Conservation (phyloP, 2,113 vertebrate genomes). For the Pygoscelis antarcticus region DNA sequence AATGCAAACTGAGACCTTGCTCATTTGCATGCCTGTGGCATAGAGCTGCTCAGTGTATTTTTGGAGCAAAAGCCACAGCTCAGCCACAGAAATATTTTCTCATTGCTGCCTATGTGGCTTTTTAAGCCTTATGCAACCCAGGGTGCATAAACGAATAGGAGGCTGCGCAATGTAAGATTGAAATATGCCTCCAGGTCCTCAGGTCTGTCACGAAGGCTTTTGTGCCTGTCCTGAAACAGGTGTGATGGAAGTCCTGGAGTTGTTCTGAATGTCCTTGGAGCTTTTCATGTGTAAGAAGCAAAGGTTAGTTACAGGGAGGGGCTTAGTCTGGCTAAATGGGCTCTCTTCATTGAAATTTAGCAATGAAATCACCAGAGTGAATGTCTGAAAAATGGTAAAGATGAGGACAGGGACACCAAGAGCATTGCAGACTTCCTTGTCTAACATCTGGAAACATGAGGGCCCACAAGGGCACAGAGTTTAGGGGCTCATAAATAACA, state of each 20-base stretch:
- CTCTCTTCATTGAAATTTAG: background rate
- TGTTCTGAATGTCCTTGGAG: background rate
- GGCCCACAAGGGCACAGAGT: background rate
- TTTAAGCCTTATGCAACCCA: background rate
- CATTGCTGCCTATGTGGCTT: background rate
- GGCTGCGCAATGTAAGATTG: background rate
- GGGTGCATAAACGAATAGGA: accelerated
- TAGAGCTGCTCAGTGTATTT: background rate
- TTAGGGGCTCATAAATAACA: background rate
- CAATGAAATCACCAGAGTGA: background rate
- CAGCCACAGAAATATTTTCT: slow-evolving; percentile 14
- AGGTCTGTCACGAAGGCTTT: background rate
- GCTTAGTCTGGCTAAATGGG: background rate
- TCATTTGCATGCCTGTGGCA: slow-evolving; percentile 14
- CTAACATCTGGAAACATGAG: background rate
- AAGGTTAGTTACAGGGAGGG: background rate
- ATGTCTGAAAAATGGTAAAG: background rate
- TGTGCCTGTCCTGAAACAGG: background rate
- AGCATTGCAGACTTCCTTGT: background rate
- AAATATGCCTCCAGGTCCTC: background rate
- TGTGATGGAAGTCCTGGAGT: background rate
- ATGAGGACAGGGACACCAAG: background rate
- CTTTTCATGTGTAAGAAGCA: background rate
- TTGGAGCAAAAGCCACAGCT: slow-evolving; percentile 26
- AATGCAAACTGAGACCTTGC: background rate